phyloP scores from a whole-genome alignment of 2,113 vertebrate genomes.

The Pseudorhombus dupliciocellatus region DNA sequence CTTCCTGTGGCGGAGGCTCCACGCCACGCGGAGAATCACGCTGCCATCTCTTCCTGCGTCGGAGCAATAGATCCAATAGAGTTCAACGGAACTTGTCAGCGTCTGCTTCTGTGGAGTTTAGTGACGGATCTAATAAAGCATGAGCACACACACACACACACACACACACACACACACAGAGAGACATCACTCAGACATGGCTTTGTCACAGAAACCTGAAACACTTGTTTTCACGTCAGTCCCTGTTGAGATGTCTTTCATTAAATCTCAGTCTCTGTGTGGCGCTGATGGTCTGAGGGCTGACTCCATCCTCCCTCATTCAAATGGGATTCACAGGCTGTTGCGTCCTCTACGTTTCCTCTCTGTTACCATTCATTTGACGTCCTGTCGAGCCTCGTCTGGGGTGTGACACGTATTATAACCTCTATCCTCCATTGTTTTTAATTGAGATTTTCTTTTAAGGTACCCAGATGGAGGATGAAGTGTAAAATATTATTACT shows the following conservation, averaged over 20 bases:
- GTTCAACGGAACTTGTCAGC: conserved; percentile 75
- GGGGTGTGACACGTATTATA: too few relatives aligned
- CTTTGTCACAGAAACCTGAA: neutral
- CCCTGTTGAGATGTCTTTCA: neutral
- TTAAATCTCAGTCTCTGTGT: neutral
- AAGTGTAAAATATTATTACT: too few relatives aligned
- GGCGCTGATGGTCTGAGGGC: neutral
- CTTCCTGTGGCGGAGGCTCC: conserved; percentile 48
- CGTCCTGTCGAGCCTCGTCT: too few relatives aligned
- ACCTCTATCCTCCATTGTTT: too few relatives aligned
- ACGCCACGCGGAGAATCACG: conserved; percentile 75
- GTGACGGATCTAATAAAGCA: conserved; percentile 70
- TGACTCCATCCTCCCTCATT: too few relatives aligned
- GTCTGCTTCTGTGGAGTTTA: conserved; percentile 75
- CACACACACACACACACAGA: too few relatives aligned
- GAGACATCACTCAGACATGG: conserved; percentile 14
- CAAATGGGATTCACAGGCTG: too few relatives aligned
- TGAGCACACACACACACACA: conserved; percentile 81
- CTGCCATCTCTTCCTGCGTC: conserved; percentile 73
- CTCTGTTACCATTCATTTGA: too few relatives aligned
- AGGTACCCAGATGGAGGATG: too few relatives aligned
- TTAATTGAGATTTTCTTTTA: too few relatives aligned
- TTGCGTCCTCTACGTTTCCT: too few relatives aligned
- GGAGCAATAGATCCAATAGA: conserved; percentile 89
- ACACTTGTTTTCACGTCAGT: neutral